These are phyloP conservation scores for Embiotoca jacksoni DNA, from an alignment of 2,113 vertebrate genomes.

Conservation along the genomic window DNA sequence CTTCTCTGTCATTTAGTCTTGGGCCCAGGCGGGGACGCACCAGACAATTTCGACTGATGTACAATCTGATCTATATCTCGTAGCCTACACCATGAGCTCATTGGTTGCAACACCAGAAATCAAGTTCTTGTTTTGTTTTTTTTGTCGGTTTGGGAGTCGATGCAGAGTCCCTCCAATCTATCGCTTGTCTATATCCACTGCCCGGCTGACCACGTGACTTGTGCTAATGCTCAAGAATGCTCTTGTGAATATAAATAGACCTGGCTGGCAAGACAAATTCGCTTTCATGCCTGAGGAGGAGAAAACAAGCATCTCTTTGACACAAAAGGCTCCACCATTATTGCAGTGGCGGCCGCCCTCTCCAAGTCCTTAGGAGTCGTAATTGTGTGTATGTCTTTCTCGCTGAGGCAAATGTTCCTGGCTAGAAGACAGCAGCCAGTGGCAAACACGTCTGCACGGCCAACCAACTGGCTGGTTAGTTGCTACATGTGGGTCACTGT, in stretches of 20 bases:
- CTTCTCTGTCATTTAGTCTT: slow-evolving; percentile 25
- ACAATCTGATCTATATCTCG: slow-evolving; percentile 13
- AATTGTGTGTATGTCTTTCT: slow-evolving; percentile 45
- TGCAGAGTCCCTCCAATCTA: slow-evolving; percentile 45
- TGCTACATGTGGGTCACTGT: slow-evolving; percentile 61
- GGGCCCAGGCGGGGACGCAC: slow-evolving; percentile 24
- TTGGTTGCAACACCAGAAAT: slow-evolving; percentile 7
- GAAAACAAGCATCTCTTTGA: slow-evolving; percentile 78
- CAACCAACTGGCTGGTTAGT: slow-evolving; percentile 25
- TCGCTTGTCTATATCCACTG: slow-evolving; percentile 53
- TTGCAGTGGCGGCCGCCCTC: slow-evolving; percentile 59
- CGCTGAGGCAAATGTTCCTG: slow-evolving; percentile 25
- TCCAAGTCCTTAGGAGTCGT: slow-evolving; percentile 54
- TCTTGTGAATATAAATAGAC: slow-evolving; percentile 82
- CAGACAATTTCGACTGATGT: slow-evolving; percentile 25
- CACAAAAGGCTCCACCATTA: slow-evolving; percentile 73
- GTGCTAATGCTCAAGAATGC: slow-evolving; percentile 77
- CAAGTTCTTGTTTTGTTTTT: not conserved
- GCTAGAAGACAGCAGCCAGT: slow-evolving; percentile 28
- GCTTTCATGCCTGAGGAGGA: slow-evolving; percentile 76
- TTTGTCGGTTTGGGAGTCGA: slow-evolving; percentile 37
- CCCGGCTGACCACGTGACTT: slow-evolving; percentile 65
- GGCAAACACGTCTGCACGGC: slow-evolving; percentile 33
- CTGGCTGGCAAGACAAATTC: slow-evolving; percentile 76
- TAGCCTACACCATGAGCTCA: not conserved